Evolutionary conservation across 2,797 vertebrate genomes (phyloP).

Genomic region (Triplophysa bombifrons): DNA sequence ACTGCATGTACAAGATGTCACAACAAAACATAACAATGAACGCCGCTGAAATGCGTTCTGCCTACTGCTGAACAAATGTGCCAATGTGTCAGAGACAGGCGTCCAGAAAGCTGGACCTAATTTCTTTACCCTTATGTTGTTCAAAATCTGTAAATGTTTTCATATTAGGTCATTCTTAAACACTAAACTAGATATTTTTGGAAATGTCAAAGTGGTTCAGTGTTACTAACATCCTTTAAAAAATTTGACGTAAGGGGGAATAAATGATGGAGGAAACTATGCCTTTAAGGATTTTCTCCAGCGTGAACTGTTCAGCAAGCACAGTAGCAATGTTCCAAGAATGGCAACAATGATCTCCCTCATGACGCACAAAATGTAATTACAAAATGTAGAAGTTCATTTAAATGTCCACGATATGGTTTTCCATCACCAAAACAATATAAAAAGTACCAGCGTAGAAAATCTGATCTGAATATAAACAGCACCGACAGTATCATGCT

Average conservation of each 20-base stretch:
- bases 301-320: too few species aligned
- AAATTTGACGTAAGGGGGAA: neutral
- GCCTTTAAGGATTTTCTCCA: too few species aligned
- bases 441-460: neutral
- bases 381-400: neutral
- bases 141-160: too few species aligned
- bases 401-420: neutral
- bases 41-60: neutral
- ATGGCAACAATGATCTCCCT: neutral
- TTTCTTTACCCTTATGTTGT: too few species aligned
- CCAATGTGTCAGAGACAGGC: neutral
- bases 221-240: too few species aligned
- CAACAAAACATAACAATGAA: neutral
- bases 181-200: too few species aligned
- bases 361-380: neutral
- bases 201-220: too few species aligned
- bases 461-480: neutral
- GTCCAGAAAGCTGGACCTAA: neutral
- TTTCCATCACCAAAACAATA: neutral
- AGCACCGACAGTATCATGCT: too few species aligned
- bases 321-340: too few species aligned
- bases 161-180: too few species aligned
- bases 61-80: neutral
- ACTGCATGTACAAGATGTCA: neutral
- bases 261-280: neutral